phyloP scores from a whole-genome alignment of 2,888 invertebrate genomes.

The Nymphalis c-album region DNA sequence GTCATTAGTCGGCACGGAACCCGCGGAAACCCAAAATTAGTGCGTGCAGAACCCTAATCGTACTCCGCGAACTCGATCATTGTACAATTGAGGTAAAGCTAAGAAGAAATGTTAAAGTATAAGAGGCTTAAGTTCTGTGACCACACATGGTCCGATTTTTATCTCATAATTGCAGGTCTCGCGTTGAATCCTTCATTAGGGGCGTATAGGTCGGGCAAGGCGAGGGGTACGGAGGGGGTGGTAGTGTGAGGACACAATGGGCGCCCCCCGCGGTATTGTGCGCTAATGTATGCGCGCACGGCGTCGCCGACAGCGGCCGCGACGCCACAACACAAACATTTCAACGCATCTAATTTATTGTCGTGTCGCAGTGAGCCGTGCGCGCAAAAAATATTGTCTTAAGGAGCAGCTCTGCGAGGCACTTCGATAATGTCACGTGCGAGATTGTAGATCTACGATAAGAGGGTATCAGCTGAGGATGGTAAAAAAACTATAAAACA shows the following conservation, averaged over 20 bases:
- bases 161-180: constrained; percentile 73
- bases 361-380: constrained; percentile 62
- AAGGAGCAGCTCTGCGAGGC: constrained; percentile 53
- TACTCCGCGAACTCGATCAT: constrained; percentile 38
- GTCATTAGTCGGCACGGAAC: constrained; percentile 65
- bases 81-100: constrained; percentile 32
- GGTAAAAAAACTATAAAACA: background rate
- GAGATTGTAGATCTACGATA: constrained; percentile 22
- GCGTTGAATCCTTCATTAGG: constrained; percentile 71
- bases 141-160: constrained; percentile 62
- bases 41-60: constrained; percentile 48
- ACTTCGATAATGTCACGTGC: constrained; percentile 28
- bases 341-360: constrained; percentile 79
- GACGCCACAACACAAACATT: constrained; percentile 77
- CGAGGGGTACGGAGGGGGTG: constrained; percentile 46
- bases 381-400: constrained; percentile 73
- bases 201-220: constrained; percentile 49
- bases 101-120: constrained; percentile 31
- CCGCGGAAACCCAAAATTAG: constrained; percentile 58
- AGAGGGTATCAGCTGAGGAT: constrained; percentile 4
- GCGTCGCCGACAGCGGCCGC: constrained; percentile 62
- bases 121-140: constrained; percentile 44
- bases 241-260: constrained; percentile 67
- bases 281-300: constrained; percentile 74
- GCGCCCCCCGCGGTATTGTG: constrained; percentile 70